phyloP scores from a whole-genome alignment of 2,113 vertebrate species.

The Ailuropoda melanoleuca region DNA sequence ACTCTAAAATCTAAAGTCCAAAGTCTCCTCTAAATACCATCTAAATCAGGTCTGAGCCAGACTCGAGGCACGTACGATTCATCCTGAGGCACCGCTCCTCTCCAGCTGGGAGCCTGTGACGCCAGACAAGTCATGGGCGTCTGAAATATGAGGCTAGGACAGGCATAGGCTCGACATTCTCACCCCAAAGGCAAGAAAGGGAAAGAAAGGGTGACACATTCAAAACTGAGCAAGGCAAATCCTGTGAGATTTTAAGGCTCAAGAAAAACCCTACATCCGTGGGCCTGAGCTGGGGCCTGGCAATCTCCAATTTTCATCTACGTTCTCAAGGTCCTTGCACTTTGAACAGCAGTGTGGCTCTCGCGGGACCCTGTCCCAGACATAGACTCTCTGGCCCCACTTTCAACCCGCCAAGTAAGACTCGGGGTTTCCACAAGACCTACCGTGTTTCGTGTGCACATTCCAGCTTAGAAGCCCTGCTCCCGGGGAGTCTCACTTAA shows the following conservation, averaged over 20 bases:
- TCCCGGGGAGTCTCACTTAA: background rate
- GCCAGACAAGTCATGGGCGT: background rate
- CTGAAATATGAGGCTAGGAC: background rate
- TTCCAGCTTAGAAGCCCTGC: background rate
- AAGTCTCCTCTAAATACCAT: background rate
- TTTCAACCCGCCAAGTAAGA: background rate
- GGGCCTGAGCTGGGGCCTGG: background rate
- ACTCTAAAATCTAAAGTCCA: background rate
- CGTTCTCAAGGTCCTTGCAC: background rate
- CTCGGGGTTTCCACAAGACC: background rate
- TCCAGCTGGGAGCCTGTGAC: background rate
- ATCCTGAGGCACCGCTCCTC: background rate
- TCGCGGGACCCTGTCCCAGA: background rate
- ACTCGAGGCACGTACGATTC: too few relatives aligned
- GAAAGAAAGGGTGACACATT: background rate
- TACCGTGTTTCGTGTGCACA: fast-evolving
- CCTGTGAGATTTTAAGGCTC: background rate
- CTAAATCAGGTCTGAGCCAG: background rate
- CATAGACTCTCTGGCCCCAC: background rate
- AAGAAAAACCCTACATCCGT: background rate
- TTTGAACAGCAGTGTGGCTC: fast-evolving
- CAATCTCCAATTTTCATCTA: background rate
- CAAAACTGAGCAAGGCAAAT: background rate
- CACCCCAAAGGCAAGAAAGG: background rate
- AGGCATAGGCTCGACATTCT: background rate